Conservation (phyloP, 1,140 invertebrate species). For the Capitella teleta region DNA sequence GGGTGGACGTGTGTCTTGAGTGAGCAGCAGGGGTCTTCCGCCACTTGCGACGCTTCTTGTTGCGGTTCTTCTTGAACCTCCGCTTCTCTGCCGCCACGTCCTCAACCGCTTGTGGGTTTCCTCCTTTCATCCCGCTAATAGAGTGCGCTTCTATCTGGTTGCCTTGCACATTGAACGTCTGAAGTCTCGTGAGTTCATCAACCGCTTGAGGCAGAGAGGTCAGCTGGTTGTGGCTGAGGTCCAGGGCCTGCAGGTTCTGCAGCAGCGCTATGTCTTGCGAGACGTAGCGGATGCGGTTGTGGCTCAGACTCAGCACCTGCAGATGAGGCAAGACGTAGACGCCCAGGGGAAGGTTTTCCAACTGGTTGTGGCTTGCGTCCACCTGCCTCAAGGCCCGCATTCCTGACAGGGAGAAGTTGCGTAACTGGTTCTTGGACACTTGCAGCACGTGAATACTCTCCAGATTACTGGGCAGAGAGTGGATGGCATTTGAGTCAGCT, state of each 20-base stretch:
- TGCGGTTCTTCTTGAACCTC: too few relatives aligned
- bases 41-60: not conserved
- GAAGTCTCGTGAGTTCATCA: conserved; percentile 21
- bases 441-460: conserved; percentile 26
- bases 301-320: conserved; percentile 21
- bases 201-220: conserved; percentile 23
- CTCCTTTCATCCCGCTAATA: not conserved
- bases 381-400: conserved; percentile 25
- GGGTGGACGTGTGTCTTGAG: not conserved
- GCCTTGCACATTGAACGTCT: conserved; percentile 27
- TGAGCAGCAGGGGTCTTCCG: not conserved
- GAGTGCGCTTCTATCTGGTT: conserved; percentile 15
- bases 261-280: conserved; percentile 26
- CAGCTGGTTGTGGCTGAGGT: conserved; percentile 28
- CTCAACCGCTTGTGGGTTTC: not conserved
- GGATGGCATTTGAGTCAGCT: conserved; percentile 24
- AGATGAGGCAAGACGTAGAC: conserved; percentile 21
- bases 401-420: conserved; percentile 22
- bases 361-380: conserved; percentile 24
- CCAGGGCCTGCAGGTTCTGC: conserved; percentile 24
- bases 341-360: conserved; percentile 26
- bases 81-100: not conserved
- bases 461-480: conserved; percentile 20
- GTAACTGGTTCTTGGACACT: conserved; percentile 24
- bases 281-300: conserved; percentile 25